Evolutionary conservation across 2,888 invertebrate genomes (phyloP), one percentile per base, ranked within the genome.

Genomic region (Lycia hirtaria): DNA sequence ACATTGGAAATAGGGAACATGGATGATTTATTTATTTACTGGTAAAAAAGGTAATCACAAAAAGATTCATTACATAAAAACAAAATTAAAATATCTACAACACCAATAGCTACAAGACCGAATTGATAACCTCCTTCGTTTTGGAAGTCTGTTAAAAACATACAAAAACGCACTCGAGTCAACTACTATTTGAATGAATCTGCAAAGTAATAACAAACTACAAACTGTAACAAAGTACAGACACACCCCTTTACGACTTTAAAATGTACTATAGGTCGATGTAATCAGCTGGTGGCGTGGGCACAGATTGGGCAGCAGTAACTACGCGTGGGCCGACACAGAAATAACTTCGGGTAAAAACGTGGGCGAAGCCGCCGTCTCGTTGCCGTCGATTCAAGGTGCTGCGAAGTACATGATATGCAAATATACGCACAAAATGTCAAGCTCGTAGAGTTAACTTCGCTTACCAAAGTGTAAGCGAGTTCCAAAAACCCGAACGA

Each of bases 251-350:
- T 37, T 44, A 44, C 35, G 24, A 17, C 24, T 43, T 41, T 51
- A 33, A 44, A 30, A 44, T 28, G 32, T 24, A 38, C 37, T 40
- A 33, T 35, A 40, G 19, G 30, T 52, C 22, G 53, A 47, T 47
- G 38, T 33, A 47, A 56, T 55, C 67, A 67, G 67, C 67, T 68
- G 67, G 53, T 49, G 30, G 64, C 65, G 68, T 70, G 62, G 69
- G 65, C 24, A 45, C 45, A 45, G 45, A 9, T 45, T 33, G 15
- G 10, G 22, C 4, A 2, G 10, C 15, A 45, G 45, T 45, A 4
- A 33, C 32, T 12, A 9, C 4, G 66, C 68, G 68, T 70, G 65
- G 70, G 68, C 17, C 49, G 65, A 48, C 41, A 62, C 64, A 44
- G 62, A 69, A 69, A 71, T 68, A 69, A 60, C 62, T 51, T 35